A percentile compares a stretch with the other conserved stretches of the same genome.
These are phyloP conservation scores for Hirtodrosophila cameraria DNA, from an alignment of 2,888 invertebrate species.

Conservation along the genomic window DNA sequence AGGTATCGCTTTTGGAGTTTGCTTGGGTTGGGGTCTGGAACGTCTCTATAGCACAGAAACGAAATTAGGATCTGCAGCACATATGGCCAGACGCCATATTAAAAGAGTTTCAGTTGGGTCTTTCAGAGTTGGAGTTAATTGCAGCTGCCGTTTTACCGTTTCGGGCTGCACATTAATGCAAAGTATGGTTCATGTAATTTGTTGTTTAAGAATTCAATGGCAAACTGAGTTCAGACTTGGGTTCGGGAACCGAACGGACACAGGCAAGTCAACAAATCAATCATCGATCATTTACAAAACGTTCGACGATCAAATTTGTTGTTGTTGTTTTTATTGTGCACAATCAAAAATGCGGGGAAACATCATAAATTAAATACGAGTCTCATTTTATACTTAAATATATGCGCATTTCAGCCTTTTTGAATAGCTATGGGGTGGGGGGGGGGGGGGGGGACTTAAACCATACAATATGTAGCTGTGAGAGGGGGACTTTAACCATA, in stretches of 20 bases:
- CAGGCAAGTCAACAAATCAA: conserved; percentile 74
- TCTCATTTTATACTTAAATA: conserved; percentile 44
- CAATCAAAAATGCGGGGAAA: conserved; percentile 57
- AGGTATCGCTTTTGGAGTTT: conserved; percentile 55
- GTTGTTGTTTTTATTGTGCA: conserved; percentile 38
- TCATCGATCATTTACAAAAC: conserved; percentile 74
- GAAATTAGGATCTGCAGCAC: conserved; percentile 60
- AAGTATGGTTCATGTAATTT: conserved; percentile 46
- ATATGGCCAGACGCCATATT: conserved; percentile 71
- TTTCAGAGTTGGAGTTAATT: conserved; percentile 40
- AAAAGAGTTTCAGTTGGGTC: conserved; percentile 27
- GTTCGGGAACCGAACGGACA: not conserved
- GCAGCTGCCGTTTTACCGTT: conserved; percentile 55
- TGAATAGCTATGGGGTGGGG: no score
- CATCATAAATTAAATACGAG: conserved; percentile 68
- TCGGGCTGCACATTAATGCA: conserved; percentile 53
- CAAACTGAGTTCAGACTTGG: not conserved
- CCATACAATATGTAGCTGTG: conserved; percentile 7
- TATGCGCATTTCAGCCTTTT: conserved; percentile 41
- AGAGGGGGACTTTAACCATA: no score
- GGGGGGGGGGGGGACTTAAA: no score
- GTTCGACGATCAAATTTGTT: conserved; percentile 59
- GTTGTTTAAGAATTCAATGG: conserved; percentile 31
- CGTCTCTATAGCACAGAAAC: conserved; percentile 60
- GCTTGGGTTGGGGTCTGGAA: conserved; percentile 20